These are phyloP conservation scores for Galeruca laticollis DNA, from an alignment of 2,888 invertebrate species.

Conservation along the genomic window DNA sequence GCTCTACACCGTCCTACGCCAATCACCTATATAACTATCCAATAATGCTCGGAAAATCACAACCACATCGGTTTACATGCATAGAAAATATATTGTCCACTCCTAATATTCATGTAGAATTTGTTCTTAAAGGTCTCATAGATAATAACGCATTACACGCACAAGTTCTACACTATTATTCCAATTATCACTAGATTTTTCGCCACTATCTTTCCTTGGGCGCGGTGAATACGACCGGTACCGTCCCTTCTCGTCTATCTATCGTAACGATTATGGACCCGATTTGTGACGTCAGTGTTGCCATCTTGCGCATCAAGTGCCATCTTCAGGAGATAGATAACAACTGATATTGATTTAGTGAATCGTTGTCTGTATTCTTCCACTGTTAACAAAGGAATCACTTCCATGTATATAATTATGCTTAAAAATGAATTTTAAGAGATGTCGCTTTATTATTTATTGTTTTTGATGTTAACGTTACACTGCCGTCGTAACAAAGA, in stretches of 20 bases:
- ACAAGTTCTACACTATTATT: slow-evolving; percentile 56
- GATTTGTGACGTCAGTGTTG: slow-evolving; percentile 62
- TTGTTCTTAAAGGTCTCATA: slow-evolving; percentile 57
- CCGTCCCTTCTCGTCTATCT: slow-evolving; percentile 54
- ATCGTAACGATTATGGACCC: slow-evolving; percentile 61
- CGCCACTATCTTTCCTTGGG: slow-evolving; percentile 57
- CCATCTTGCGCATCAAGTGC: slow-evolving; percentile 50
- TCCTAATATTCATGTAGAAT: slow-evolving; percentile 62
- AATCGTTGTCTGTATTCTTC: not conserved
- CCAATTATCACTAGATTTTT: slow-evolving; percentile 49
- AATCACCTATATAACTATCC: slow-evolving; percentile 61
- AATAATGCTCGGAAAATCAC: slow-evolving; percentile 63
- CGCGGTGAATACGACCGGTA: slow-evolving; percentile 58
- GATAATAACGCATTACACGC: slow-evolving; percentile 55
- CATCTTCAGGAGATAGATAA: slow-evolving; percentile 6
- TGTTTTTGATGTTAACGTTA: too few relatives aligned
- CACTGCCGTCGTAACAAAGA: too few relatives aligned
- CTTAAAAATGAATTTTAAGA: too few relatives aligned
- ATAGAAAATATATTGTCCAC: slow-evolving; percentile 63
- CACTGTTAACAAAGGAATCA: not conserved
- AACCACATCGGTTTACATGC: slow-evolving; percentile 64
- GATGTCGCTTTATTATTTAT: too few relatives aligned
- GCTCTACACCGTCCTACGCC: slow-evolving; percentile 53
- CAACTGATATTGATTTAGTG: not conserved
- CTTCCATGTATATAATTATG: too few relatives aligned